These are phyloP conservation scores for Drepana arcuata DNA, from an alignment of 1,140 invertebrate species.

Conservation along the genomic window DNA sequence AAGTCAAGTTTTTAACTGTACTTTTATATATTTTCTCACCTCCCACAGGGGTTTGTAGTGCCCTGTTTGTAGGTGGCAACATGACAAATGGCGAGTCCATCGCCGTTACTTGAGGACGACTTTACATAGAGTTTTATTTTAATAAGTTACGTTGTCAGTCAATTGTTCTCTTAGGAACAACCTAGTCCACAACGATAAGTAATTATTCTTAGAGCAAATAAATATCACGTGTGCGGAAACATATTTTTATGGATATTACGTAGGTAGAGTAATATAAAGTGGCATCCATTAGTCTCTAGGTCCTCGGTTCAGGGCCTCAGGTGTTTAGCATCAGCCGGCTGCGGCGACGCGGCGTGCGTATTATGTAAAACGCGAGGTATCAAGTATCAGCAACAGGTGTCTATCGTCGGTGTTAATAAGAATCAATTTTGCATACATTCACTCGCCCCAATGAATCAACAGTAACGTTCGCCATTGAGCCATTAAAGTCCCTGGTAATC, in stretches of 20 bases:
- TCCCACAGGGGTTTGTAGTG: too few relatives aligned
- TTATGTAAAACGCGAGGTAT: conserved; percentile 40
- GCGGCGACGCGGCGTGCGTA: conserved; percentile 18
- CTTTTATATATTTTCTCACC: too few relatives aligned
- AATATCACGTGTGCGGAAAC: too few relatives aligned
- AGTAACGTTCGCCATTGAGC: conserved; percentile 5
- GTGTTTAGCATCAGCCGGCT: conserved; percentile 6
- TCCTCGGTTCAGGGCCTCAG: conserved; percentile 12
- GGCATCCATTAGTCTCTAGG: neutral
- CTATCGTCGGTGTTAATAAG: conserved; percentile 28
- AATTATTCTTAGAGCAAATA: neutral
- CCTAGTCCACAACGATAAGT: neutral
- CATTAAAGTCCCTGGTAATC: conserved; percentile 6
- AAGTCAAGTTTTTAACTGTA: too few relatives aligned
- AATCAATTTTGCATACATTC: conserved; percentile 22
- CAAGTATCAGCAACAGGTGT: conserved; percentile 38
- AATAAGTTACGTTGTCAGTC: neutral
- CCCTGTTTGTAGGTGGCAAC: too few relatives aligned
- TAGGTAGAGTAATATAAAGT: too few relatives aligned
- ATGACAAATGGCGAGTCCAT: too few relatives aligned
- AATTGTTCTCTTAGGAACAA: neutral
- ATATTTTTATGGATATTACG: too few relatives aligned
- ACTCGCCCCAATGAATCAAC: conserved; percentile 10
- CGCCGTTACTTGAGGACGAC: too few relatives aligned
- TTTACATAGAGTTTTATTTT: neutral